Percentiles rank a stretch among this genome's conserved stretches.
These are phyloP conservation scores for Enteromius anoplus DNA, from an alignment of 2,797 vertebrate species.

Conservation along the genomic window DNA sequence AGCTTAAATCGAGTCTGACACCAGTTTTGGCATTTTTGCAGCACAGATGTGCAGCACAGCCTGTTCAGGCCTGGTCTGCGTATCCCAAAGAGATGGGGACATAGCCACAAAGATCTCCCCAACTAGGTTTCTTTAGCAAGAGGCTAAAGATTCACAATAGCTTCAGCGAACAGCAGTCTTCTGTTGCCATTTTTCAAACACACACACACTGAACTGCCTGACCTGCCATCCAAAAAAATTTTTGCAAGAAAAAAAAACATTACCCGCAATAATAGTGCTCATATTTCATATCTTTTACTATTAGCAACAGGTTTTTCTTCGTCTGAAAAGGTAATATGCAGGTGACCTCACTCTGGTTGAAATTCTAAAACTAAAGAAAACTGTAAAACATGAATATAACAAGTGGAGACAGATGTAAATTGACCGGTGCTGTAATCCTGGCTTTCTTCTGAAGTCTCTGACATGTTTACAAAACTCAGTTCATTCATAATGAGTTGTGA, in stretches of 20 bases:
- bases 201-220: slow-evolving; percentile 4
- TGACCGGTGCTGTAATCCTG: slow-evolving; percentile 36
- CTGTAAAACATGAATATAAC: slow-evolving; percentile 30
- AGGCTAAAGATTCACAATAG: not conserved
- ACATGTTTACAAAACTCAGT: slow-evolving; percentile 46
- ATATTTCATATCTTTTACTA: slow-evolving; percentile 32
- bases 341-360: slow-evolving; percentile 39
- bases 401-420: slow-evolving; percentile 45
- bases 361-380: slow-evolving; percentile 26
- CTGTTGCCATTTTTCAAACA: not conserved
- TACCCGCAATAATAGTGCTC: slow-evolving; percentile 1
- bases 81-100: slow-evolving; percentile 12
- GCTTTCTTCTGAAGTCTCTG: slow-evolving; percentile 45
- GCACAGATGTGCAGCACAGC: slow-evolving; percentile 22
- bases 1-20: slow-evolving; percentile 44
- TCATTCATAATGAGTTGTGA: slow-evolving; percentile 40
- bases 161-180: not conserved
- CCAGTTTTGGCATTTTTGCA: slow-evolving; percentile 47
- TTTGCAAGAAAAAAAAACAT: not conserved
- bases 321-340: slow-evolving; percentile 3
- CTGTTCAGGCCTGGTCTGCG: slow-evolving; percentile 2
- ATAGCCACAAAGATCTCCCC: not conserved
- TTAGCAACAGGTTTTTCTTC: slow-evolving; percentile 32
- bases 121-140: not conserved
- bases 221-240: not conserved